A percentile compares a stretch with the other conserved stretches of the same genome.
phyloP scores from a whole-genome alignment of 2,113 vertebrate species.

The Neodontobutis hainanensis region DNA sequence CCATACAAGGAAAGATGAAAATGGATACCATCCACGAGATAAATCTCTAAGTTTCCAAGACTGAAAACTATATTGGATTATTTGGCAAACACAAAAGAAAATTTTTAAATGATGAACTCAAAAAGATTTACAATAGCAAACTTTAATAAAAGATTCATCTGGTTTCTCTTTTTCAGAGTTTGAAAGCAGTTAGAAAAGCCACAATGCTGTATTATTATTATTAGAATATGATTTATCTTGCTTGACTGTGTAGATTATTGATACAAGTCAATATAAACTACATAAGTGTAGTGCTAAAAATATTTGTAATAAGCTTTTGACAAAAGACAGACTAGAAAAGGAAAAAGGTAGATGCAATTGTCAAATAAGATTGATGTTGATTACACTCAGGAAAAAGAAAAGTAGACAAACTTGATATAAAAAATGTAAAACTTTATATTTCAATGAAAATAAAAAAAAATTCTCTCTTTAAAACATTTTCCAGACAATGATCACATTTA shows the following conservation, averaged over 20 bases:
- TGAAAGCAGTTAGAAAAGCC: neutral
- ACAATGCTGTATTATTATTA: neutral
- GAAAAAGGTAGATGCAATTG: neutral
- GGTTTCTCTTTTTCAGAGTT: too few species aligned
- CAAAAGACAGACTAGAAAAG: constrained; percentile 3
- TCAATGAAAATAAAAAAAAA: constrained; percentile 16
- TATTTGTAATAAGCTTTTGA: neutral
- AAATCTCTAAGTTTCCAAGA: neutral
- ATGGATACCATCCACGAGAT: constrained; percentile 21
- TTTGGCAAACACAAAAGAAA: too few species aligned
- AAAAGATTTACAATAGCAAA: too few species aligned
- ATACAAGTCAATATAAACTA: neutral
- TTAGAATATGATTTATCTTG: neutral
- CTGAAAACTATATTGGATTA: too few species aligned
- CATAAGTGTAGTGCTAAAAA: neutral
- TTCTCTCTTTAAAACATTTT: neutral
- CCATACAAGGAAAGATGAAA: constrained; percentile 16
- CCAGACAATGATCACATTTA: constrained; percentile 1
- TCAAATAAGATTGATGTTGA: constrained; percentile 2
- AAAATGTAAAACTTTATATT: constrained; percentile 28
- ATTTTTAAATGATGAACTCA: too few species aligned
- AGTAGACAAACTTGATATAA: too few species aligned
- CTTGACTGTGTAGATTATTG: neutral
- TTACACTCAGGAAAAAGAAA: constrained; percentile 20
- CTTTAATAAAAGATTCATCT: too few species aligned